phyloP scores from a whole-genome alignment of 1,140 invertebrate species.

The Nylanderia fulva region DNA sequence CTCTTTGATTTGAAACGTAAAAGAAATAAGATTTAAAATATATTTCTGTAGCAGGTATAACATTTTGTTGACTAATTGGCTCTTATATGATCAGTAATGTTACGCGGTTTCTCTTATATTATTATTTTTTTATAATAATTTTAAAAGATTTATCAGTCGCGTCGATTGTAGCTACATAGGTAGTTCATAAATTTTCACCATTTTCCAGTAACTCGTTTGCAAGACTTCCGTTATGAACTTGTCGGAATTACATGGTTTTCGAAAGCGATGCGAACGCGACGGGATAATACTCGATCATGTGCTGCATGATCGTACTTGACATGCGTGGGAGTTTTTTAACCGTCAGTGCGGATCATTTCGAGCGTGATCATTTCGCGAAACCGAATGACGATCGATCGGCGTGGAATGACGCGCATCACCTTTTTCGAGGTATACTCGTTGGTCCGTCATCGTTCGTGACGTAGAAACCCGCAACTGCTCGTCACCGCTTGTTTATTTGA shows the following conservation, averaged over 20 bases:
- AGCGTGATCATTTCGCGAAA: conserved; percentile 54
- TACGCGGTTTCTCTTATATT: not conserved
- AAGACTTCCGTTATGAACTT: conserved; percentile 60
- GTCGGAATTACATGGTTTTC: conserved; percentile 59
- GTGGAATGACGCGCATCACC: conserved; percentile 61
- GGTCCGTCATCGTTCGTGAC: conserved; percentile 55
- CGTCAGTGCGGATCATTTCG: conserved; percentile 58
- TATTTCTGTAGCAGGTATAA: not conserved
- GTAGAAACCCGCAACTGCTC: conserved; percentile 60
- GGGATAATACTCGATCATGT: conserved; percentile 58
- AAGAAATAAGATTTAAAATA: not conserved
- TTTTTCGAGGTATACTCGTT: conserved; percentile 59
- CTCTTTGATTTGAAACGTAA: not conserved
- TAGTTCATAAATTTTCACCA: conserved; percentile 58
- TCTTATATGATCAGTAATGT: not conserved
- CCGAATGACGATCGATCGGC: conserved; percentile 63
- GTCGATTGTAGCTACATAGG: not conserved
- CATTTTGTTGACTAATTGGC: not conserved
- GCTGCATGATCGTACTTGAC: conserved; percentile 41
- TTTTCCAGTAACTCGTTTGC: conserved; percentile 53
- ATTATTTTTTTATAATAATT: not conserved
- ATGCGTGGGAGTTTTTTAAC: conserved; percentile 48
- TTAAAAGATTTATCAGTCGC: conserved; percentile 15
- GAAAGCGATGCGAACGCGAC: conserved; percentile 52
- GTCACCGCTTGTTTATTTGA: conserved; percentile 59